Percentiles rank a stretch among this genome's conserved stretches.
These are phyloP conservation scores for Arrhamphus sclerolepis DNA, from an alignment of 2,797 vertebrate species.

Conservation along the genomic window DNA sequence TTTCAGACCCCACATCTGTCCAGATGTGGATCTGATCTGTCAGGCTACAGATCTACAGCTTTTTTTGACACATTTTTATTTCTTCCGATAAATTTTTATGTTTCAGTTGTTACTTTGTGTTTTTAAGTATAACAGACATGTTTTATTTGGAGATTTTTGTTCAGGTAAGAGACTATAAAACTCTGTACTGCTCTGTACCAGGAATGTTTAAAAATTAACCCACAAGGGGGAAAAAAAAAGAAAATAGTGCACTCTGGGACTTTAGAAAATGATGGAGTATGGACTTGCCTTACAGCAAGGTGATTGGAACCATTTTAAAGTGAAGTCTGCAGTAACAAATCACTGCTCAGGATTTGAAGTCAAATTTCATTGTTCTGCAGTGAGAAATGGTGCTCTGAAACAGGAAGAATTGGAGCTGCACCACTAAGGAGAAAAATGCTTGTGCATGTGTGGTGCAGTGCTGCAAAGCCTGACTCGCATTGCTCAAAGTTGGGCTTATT, in stretches of 20 bases:
- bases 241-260: not conserved
- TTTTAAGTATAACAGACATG: too few species aligned
- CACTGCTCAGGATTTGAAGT: constrained; percentile 37
- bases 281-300: constrained; percentile 36
- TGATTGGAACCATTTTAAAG: constrained; percentile 36
- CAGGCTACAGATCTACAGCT: too few species aligned
- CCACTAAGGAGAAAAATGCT: constrained; percentile 17
- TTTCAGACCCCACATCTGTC: too few species aligned
- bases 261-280: constrained; percentile 37
- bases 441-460: not conserved
- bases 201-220: not conserved
- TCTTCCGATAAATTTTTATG: too few species aligned
- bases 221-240: constrained; percentile 1
- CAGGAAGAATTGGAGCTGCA: constrained; percentile 17
- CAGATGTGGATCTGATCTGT: too few species aligned
- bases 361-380: constrained; percentile 7
- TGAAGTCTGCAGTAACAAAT: constrained; percentile 39
- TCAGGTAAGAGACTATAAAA: too few species aligned
- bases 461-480: constrained; percentile 13
- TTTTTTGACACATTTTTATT: too few species aligned
- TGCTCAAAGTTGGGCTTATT: constrained; percentile 29
- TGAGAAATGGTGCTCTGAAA: constrained; percentile 41
- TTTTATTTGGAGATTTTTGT: too few species aligned
- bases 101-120: too few species aligned
- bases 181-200: not conserved